A percentile compares a stretch with the other conserved stretches of the same genome.
phyloP scores from a whole-genome alignment of 2,113 vertebrate genomes.

The Mus musculus region DNA sequence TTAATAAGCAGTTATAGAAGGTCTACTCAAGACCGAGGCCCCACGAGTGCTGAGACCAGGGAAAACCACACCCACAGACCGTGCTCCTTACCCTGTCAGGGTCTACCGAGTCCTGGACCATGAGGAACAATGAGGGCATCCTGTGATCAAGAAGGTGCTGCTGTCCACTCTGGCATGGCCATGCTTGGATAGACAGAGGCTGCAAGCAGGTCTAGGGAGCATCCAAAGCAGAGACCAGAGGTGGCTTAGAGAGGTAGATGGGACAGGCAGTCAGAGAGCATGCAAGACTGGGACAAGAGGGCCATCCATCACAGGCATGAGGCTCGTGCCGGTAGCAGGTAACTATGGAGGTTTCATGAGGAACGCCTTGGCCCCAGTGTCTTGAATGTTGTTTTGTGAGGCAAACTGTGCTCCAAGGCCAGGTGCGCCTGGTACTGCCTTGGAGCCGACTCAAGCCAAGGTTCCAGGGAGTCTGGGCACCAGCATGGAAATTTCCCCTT shows the following conservation, averaged over 20 bases:
- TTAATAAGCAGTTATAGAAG: neutral
- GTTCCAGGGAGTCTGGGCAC: neutral
- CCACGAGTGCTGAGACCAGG: neutral
- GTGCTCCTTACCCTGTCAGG: neutral
- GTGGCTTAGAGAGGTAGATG: neutral
- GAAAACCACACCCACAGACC: neutral
- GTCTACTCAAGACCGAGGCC: neutral
- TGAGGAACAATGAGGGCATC: neutral
- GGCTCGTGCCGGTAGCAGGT: neutral
- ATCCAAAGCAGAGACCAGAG: neutral
- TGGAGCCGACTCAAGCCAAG: neutral
- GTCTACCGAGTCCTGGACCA: neutral
- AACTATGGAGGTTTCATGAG: neutral
- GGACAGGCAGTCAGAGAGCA: neutral
- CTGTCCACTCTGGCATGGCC: too few species aligned
- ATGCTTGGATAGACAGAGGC: neutral
- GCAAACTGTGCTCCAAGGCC: too few species aligned
- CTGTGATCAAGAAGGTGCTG: neutral
- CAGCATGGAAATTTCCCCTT: conserved; percentile 60
- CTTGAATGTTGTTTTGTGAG: neutral
- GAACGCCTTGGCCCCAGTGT: neutral
- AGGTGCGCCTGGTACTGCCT: neutral
- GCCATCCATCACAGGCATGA: neutral
- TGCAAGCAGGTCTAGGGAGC: neutral
- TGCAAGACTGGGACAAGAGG: neutral